These are phyloP conservation scores for Gymnodraco acuticeps DNA, from an alignment of 2,797 vertebrate species.

Conservation along the genomic window DNA sequence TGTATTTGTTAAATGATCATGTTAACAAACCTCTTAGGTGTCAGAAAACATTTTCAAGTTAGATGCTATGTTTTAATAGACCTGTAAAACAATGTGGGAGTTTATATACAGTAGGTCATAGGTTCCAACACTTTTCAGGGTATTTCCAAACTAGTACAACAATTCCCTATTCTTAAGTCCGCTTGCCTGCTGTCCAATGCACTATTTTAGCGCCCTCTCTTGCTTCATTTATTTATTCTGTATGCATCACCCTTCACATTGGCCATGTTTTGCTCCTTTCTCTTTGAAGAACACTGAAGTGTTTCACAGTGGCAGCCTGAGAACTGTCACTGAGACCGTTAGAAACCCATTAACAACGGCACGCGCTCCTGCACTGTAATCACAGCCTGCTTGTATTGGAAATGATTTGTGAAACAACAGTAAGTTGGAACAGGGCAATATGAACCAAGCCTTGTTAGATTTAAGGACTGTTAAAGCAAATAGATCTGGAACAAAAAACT, in stretches of 20 bases:
- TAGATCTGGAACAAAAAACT: slow-evolving; percentile 6
- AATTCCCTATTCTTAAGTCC: neutral
- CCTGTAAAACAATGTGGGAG: too few relatives aligned
- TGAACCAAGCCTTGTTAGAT: slow-evolving; percentile 16
- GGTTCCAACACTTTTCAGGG: neutral
- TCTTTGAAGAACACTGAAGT: slow-evolving; percentile 34
- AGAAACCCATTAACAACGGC: slow-evolving; percentile 74
- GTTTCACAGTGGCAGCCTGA: slow-evolving; percentile 42
- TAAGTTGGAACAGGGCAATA: slow-evolving; percentile 9
- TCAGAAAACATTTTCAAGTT: too few relatives aligned
- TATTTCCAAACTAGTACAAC: neutral
- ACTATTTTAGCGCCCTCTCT: slow-evolving; percentile 5
- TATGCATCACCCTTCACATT: slow-evolving; percentile 6
- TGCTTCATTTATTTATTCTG: slow-evolving; percentile 8
- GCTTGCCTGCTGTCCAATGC: neutral
- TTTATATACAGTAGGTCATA: too few relatives aligned
- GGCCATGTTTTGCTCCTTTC: slow-evolving; percentile 3
- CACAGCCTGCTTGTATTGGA: slow-evolving; percentile 63
- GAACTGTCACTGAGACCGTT: slow-evolving; percentile 71
- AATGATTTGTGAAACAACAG: slow-evolving; percentile 59
- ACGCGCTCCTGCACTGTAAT: slow-evolving; percentile 46
- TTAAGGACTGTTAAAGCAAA: slow-evolving; percentile 23
- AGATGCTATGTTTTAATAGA: too few relatives aligned
- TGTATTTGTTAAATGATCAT: too few relatives aligned
- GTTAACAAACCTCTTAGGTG: too few relatives aligned